Evolutionary conservation across 1,140 invertebrate genomes (phyloP), one percentile per base, ranked within the genome.

Genomic region (Hylaeus anthracinus): DNA sequence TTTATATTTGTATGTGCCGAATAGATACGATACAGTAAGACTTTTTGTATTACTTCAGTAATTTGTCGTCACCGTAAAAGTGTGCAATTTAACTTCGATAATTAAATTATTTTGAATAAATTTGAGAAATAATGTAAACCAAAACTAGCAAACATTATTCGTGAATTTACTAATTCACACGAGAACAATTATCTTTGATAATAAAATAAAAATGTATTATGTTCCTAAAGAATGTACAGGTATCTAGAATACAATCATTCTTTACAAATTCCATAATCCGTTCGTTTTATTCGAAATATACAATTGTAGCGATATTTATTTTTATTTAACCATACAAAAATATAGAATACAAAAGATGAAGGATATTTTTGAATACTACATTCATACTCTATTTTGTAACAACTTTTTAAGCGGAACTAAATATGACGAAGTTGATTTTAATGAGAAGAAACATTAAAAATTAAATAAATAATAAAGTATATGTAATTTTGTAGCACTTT

Each of bases 1-100:
- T 72, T 55, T 45, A 43, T 55, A 73, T 75, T 80, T 74, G 15
- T 61, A 75, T n/a, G 56, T 12, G 53, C 39, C n/a, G 26, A 66
- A 58, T 75, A 45, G 15, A 12, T 65, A 41, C 39, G 48, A 58
- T 73, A 79, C 4, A 79, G 39, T 37, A 48, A 73, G 66, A 12
- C 37, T 43, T 73, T 66, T 79, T 73, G 15, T 41, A 48, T 48
- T 8, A 65, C 5, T 26, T 73, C 9, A 26, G 3, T 66, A 9
- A n/a, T 37, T 70, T 26, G 37, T 78, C 43, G 48, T 43, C 37
- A 41, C 12, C 15, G n/a, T 71, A 5, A 58, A 58, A 69, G 1
- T 26, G 41, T 64, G 61, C 41, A 67, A 67, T 67, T 43, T 76
- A 37, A 72, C 5, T 37, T 41, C 58, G 9, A 10, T 72, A 15